Base-by-base conservation (phyloP, 1,140 invertebrate genomes). In the Cydia fagiglandana region DNA sequence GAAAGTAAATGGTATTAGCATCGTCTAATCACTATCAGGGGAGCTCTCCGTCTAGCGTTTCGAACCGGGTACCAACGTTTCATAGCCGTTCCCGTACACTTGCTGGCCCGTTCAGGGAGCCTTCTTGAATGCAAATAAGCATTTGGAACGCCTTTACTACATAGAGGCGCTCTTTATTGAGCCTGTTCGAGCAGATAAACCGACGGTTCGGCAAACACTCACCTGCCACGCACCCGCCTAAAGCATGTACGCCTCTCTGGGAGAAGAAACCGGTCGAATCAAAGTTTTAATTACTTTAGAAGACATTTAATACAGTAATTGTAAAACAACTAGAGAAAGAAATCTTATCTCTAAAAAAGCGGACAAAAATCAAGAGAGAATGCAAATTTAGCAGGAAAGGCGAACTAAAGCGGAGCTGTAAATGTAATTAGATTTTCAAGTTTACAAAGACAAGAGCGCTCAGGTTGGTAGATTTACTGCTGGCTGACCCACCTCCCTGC, bases 1-100 rank as follows among this genome's bases (percentile, higher is more conserved):
- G 86, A 91, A 91, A 91, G 89, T 91, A 91, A 91, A 91, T 90
- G 89, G 86, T 91, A 92, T 92, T 91, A 92, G 91, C 88, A 89
- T 87, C 84, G 87, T 87, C 85, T 91, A 91, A 92, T 91, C 86
- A 89, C 89, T 88, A 85, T 80, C 91, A 84, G 78, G 89, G 88
- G 91, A 91, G 88, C 88, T 77, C 81, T 92, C 78, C 78, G 86
- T 91, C 88, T 91, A 83, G 82, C 81, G 81, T 78, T 83, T 80
- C 76, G 81, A 84, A 84, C 83, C 80, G 81, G 81, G 76, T 77
- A 80, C 80, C 79, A 79, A 80, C 83, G 79, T 80, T 84, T 80
- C 77, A 73, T 77, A 81, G 79, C 80, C 85, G 86, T 85, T 89
- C 81, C 81, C 83, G 79, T 86, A 88, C 85, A 88, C 83, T 85